Conservation (phyloP, 1,140 invertebrate species). For the Heliothis virescens region DNA sequence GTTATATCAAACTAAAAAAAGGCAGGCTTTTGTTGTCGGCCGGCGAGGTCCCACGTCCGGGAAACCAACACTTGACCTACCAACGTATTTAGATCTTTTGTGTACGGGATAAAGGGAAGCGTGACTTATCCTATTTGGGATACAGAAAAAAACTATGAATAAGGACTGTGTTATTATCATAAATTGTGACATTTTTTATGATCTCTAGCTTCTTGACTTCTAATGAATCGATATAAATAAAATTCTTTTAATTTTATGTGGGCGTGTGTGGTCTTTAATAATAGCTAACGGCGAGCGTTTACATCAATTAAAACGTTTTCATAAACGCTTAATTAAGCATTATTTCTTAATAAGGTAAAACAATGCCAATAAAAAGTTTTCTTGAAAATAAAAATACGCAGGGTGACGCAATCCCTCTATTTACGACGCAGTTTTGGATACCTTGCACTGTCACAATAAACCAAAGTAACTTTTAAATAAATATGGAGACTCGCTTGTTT, state of each 20-base stretch:
- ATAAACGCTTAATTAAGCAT: constrained; percentile 8
- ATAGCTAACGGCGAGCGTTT: constrained; percentile 3
- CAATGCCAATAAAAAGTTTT: neutral
- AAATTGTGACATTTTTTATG: constrained; percentile 61
- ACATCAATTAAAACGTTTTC: neutral
- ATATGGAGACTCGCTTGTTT: constrained; percentile 28
- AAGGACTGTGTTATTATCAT: constrained; percentile 65
- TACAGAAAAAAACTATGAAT: constrained; percentile 70
- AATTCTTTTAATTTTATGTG: constrained; percentile 44
- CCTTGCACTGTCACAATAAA: neutral
- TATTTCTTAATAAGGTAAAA: neutral
- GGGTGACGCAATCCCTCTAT: neutral
- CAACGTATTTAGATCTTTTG: constrained; percentile 79
- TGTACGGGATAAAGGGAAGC: constrained; percentile 70
- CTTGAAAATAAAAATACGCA: neutral
- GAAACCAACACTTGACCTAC: constrained; percentile 79
- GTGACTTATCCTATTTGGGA: constrained; percentile 70
- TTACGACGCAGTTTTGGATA: neutral
- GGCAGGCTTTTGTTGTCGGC: constrained; percentile 68
- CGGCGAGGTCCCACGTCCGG: constrained; percentile 69
- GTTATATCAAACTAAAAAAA: constrained; percentile 65
- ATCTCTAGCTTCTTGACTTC: constrained; percentile 45
- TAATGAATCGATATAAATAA: constrained; percentile 55
- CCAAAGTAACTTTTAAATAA: constrained; percentile 11
- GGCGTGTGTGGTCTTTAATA: constrained; percentile 53